Base-by-base conservation (phyloP, 2,113 vertebrate species). In the Etheostoma spectabile region DNA sequence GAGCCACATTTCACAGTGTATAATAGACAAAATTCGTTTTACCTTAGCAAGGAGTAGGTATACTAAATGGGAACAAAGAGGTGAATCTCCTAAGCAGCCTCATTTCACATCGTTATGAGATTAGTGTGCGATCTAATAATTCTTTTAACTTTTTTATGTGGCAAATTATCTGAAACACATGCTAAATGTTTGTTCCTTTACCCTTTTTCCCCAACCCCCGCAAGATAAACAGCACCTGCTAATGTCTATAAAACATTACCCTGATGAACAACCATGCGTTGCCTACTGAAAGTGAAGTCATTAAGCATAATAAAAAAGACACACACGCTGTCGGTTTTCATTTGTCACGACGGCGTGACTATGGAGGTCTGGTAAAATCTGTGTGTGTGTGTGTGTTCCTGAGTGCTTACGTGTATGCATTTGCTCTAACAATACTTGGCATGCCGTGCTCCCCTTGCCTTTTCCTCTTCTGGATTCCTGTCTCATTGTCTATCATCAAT, bases 291-390 rank as follows among this genome's bases (percentile, higher is more conserved):
- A 91, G 86, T 86, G 86, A 86, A 83, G 86, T 85, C 83, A 93
- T 93, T 94, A 95, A 84, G 79, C 85, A 88, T 92, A 93, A 93
- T 94, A 93, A 92, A 91, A 92, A 93, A 91, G 88, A 92, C 89
- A 92, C 91, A 91, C 91, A 82, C 46, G 55, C 90, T 92, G 93
- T 93, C 92, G 79, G 77, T 89, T 93, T 92, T 90, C 89, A 93
- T 95, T 92, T 92, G 86, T 93, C 90, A 92, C 70, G 75, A 48
- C 16, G 66, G 64, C 66, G 59, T 83, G 84, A 91, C 86, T 78
- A 76, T 74, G 10, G 84, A 84, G 82, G 83, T 76, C 81, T 79
- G 60, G 51, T 73, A 55, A 82, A 86, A 84, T 85, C 57, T 42
- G 33, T 63, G 60, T 42, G 35, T 63, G 64, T 19, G 64, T 57